Base-by-base conservation (phyloP, 1,140 invertebrate genomes). In the Tetragnatha versicolor region DNA sequence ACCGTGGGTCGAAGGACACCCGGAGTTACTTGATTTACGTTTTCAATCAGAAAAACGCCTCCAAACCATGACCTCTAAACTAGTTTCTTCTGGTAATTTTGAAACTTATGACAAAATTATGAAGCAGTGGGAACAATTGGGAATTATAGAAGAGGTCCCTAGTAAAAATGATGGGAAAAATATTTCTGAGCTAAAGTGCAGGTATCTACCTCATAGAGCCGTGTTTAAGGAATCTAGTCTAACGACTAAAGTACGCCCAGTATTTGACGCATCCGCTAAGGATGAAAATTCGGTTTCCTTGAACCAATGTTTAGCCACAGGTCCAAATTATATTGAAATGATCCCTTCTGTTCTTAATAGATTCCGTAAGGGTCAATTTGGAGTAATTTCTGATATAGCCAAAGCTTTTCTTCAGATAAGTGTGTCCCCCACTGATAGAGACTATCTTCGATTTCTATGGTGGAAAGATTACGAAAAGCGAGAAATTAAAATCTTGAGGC, bases 181-280 rank as follows among this genome's bases (percentile, higher is more conserved):
- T n/a, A n/a, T n/a, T n/a, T n/a, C n/a, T n/a, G n/a, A n/a, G 35
- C 35, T 17, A n/a, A 61, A 35, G 10, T 61, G 58, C 29, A 45
- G 29, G 25, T 84, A 82, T 55, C 27, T 83, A 25, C 82, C 83
- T 1, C 82, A 84, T 69, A 66, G 79, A 12, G 45, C 81, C 0
- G 81, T 84, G 3, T 53, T 82, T 27, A 82, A 84, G 61, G 22
- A 68, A 5, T 37, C 31, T 61, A 68, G 29, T 29, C 29, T 31
- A 4, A 47, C 39, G 25, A 35, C 17, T 29, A 61, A 7, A 81
- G 70, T 47, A 80, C 81, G 2, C 31, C 7, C 42, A 37, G 68
- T 58, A n/a, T 47, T 45, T 27, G n/a, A n/a, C n/a, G n/a, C n/a
- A n/a, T n/a, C 14, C 4, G 25, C 42, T 12, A 69, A 69, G 51